These are phyloP conservation scores for Prostheceraeus crozeri DNA, from an alignment of 2,888 invertebrate species.

Conservation along the genomic window DNA sequence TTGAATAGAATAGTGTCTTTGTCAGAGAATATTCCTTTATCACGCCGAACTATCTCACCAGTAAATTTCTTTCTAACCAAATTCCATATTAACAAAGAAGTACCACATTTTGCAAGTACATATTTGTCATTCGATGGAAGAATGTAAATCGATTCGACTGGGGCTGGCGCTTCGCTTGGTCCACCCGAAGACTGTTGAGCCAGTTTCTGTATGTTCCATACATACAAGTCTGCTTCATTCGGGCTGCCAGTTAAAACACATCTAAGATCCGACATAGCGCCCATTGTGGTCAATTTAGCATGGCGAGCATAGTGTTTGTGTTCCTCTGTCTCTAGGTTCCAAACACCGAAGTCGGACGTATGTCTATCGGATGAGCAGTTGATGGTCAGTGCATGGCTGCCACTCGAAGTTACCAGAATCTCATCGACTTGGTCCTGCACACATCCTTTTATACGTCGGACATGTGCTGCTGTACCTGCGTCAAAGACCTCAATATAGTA, in stretches of 20 bases:
- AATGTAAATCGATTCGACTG: not conserved
- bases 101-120: too few relatives aligned
- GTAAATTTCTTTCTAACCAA: not conserved
- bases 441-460: slow-evolving; percentile 51
- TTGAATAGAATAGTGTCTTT: not conserved
- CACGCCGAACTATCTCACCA: slow-evolving; percentile 3
- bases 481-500: slow-evolving; percentile 53
- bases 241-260: slow-evolving; percentile 48
- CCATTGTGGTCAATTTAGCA: slow-evolving; percentile 45
- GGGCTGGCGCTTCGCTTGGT: slow-evolving; percentile 40
- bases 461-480: slow-evolving; percentile 45
- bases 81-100: slow-evolving; percentile 4
- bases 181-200: slow-evolving; percentile 46
- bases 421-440: slow-evolving; percentile 46
- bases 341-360: slow-evolving; percentile 50
- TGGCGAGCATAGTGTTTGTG: slow-evolving; percentile 54
- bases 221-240: slow-evolving; percentile 46
- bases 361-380: slow-evolving; percentile 46
- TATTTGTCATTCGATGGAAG: slow-evolving; percentile 1
- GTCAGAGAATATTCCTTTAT: too few relatives aligned
- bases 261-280: slow-evolving; percentile 49
- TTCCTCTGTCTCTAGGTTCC: slow-evolving; percentile 55
- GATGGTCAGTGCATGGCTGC: slow-evolving; percentile 50
- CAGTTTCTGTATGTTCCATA: slow-evolving; percentile 50
- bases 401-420: slow-evolving; percentile 47